Evolutionary conservation across 2,113 vertebrate species (phyloP).

Genomic region (Corynorhinus townsendii): DNA sequence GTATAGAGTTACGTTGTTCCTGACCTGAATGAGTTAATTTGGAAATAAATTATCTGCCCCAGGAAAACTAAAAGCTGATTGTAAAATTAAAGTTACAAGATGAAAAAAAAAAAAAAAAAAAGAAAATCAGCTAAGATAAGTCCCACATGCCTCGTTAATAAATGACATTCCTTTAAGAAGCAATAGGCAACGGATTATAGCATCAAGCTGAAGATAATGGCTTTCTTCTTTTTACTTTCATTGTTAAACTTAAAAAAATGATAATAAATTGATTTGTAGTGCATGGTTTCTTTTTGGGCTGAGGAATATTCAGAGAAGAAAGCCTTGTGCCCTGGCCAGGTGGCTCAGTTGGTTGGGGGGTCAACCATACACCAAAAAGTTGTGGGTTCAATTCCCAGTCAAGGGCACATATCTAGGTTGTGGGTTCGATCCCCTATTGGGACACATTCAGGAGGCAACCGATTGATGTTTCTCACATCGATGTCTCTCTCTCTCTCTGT

Average conservation of each 20-base stretch:
- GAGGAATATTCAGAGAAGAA: neutral
- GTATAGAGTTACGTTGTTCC: neutral
- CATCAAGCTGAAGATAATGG: neutral
- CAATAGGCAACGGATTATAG: neutral
- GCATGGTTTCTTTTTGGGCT: neutral
- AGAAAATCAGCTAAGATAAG: neutral
- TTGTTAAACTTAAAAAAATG: constrained; percentile 22
- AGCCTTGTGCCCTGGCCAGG: neutral
- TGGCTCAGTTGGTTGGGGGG: too few relatives aligned
- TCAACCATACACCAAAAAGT: too few relatives aligned
- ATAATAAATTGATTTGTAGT: neutral
- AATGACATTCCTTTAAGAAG: neutral
- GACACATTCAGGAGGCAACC: too few relatives aligned
- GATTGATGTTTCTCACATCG: too few relatives aligned
- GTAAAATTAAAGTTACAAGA: constrained; percentile 9
- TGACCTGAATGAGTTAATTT: constrained; percentile 15
- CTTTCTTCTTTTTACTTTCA: constrained; percentile 33
- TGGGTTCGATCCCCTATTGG: too few relatives aligned
- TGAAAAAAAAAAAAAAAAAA: neutral
- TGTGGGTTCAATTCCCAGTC: too few relatives aligned
- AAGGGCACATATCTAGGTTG: too few relatives aligned
- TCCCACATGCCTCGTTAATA: constrained; percentile 13
- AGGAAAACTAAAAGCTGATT: constrained; percentile 13
- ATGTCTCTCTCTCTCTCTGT: too few relatives aligned
- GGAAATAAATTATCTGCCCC: neutral